phyloP scores from a whole-genome alignment of 2,888 invertebrate genomes.

The Trisateles emortualis region DNA sequence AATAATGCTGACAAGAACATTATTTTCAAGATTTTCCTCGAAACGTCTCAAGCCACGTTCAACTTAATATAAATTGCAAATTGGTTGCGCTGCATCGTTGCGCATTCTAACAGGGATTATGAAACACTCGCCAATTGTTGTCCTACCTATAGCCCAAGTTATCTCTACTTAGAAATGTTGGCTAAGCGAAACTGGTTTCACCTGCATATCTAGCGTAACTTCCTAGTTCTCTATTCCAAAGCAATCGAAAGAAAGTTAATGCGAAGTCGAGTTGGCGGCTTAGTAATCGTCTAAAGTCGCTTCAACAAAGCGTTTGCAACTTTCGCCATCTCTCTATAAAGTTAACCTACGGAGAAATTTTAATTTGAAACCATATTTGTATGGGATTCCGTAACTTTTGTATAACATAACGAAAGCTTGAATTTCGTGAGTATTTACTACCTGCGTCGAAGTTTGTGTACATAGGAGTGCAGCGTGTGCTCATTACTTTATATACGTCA shows the following conservation, averaged over 20 bases:
- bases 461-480: neutral
- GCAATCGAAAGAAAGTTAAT: constrained; percentile 60
- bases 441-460: neutral
- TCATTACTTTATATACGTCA: neutral
- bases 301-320: constrained; percentile 46
- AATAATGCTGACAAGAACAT: constrained; percentile 30
- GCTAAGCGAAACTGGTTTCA: constrained; percentile 43
- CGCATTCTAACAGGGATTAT: constrained; percentile 38
- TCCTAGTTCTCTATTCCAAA: constrained; percentile 53
- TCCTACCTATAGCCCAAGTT: constrained; percentile 29
- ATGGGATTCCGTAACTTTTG: constrained; percentile 7
- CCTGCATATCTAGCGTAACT: constrained; percentile 38
- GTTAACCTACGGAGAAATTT: constrained; percentile 32
- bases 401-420: constrained; percentile 5
- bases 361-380: constrained; percentile 13
- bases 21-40: constrained; percentile 24
- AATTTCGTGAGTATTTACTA: neutral
- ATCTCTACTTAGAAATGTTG: constrained; percentile 38
- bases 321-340: constrained; percentile 47
- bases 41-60: constrained; percentile 27
- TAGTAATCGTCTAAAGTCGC: constrained; percentile 45
- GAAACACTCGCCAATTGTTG: constrained; percentile 45
- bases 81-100: constrained; percentile 40
- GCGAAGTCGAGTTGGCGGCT: constrained; percentile 40
- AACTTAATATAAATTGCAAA: constrained; percentile 41